Base-by-base conservation (phyloP, 2,797 vertebrate genomes). In the Sphaeramia orbicularis region DNA sequence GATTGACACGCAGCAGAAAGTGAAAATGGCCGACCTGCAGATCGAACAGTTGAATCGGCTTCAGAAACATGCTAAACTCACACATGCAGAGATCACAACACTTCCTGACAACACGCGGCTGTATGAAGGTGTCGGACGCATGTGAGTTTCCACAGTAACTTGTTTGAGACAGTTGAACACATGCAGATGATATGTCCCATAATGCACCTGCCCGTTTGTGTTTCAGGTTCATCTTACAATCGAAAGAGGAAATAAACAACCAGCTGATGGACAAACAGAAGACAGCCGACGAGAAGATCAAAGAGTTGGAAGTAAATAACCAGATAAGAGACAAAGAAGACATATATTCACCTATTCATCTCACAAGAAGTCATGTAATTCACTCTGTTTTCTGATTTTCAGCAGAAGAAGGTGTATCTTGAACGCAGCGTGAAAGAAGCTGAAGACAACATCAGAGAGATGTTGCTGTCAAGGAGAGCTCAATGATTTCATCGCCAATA, bases 1-100 rank as follows among this genome's bases (percentile, higher is more conserved):
- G 90, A 95, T 98, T 19, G 97, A 99, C 89, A 98, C 96, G 0
- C 97, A 99, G 79, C 97, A 99, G 90, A 99, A 99, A 78, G 96
- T 94, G 80, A 97, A 98, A 74, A 77, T 99, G 55, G 96, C 97
- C 0, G 97, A 99, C 72, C 89, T 98, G 80, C 97, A 99, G 90
- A 97, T 98, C 58, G 97, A 99, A 58, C 97, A 99, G 85, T 93
- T 98, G 64, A 96, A 86, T 56, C 95, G 96, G 27, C 93, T 96
- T 1, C 98, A 98, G 91, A 98, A 98, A 72, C 97, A 97, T 6
- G 94, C 97, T 0, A 95, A 94, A 52, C 94, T 99, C 41, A 99
- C 97, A 0, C 95, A 96, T 60, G 81, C 86, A 0, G 97, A 98
- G 85, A 95, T 99, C 64, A 91, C 93, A 61, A 87, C 89, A 15